Percentiles rank a stretch among this genome's conserved stretches.
These are phyloP conservation scores for Mesorhabditis sp. DNA, from an alignment of 2,888 invertebrate species.

Conservation along the genomic window DNA sequence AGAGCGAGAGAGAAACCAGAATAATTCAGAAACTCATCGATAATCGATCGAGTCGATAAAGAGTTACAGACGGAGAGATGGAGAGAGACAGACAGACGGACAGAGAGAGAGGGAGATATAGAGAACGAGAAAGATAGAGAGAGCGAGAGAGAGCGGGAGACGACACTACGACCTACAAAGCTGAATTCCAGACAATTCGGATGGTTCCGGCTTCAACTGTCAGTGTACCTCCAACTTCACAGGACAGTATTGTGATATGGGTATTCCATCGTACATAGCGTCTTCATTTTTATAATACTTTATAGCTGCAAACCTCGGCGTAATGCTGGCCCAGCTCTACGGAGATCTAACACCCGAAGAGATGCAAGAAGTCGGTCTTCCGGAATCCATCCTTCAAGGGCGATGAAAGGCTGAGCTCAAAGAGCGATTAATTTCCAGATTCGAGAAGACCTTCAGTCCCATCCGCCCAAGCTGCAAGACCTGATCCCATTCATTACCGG, in stretches of 20 bases:
- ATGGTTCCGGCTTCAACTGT: neutral
- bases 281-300: neutral
- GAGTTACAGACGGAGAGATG: too few relatives aligned
- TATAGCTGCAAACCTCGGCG: neutral
- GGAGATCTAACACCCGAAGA: neutral
- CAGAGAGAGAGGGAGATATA: too few relatives aligned
- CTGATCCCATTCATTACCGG: constrained; percentile 38
- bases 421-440: constrained; percentile 18
- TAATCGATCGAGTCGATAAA: too few relatives aligned
- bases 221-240: neutral
- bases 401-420: neutral
- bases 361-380: neutral
- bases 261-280: neutral
- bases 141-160: too few relatives aligned
- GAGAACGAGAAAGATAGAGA: too few relatives aligned
- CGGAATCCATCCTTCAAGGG: neutral
- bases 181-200: neutral
- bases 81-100: too few relatives aligned
- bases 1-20: too few relatives aligned
- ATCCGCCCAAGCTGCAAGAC: constrained; percentile 33
- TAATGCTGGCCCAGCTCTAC: neutral
- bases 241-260: constrained; percentile 4
- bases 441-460: constrained; percentile 26
- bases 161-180: too few relatives aligned
- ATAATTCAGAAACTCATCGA: too few relatives aligned